Conservation (phyloP, 1,140 invertebrate species). For the Leptonema lineaticorne region DNA sequence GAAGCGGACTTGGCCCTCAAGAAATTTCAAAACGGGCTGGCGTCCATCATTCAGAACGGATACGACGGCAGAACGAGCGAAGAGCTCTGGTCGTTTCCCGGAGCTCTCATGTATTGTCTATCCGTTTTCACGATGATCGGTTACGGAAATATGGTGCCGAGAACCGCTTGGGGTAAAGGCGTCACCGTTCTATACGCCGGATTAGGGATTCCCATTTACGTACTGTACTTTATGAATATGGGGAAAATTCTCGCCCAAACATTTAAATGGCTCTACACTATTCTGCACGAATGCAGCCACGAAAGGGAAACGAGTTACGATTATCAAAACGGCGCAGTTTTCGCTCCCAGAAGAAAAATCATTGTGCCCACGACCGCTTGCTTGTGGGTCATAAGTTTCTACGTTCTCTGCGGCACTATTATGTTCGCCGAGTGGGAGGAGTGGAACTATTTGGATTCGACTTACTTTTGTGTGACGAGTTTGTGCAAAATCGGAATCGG, state of each 20-base stretch:
- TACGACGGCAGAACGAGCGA: slow-evolving; percentile 73
- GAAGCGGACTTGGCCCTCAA: slow-evolving; percentile 67
- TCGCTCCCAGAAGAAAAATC: slow-evolving; percentile 60
- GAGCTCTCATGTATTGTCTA: slow-evolving; percentile 82
- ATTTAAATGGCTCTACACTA: slow-evolving; percentile 79
- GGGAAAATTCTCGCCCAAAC: slow-evolving; percentile 77
- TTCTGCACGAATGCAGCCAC: slow-evolving; percentile 72
- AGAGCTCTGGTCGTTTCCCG: slow-evolving; percentile 81
- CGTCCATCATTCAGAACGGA: slow-evolving; percentile 69
- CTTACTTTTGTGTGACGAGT: slow-evolving; percentile 93
- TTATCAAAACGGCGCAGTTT: slow-evolving; percentile 50
- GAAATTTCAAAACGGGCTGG: slow-evolving; percentile 72
- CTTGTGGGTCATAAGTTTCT: slow-evolving; percentile 90
- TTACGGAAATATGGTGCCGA: slow-evolving; percentile 92
- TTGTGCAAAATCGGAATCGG: slow-evolving; percentile 93
- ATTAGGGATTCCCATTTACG: slow-evolving; percentile 91
- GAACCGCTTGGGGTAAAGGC: slow-evolving; percentile 87
- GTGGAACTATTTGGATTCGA: slow-evolving; percentile 90
- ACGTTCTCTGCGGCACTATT: slow-evolving; percentile 86
- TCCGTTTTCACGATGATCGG: slow-evolving; percentile 92
- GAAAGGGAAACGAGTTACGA: slow-evolving; percentile 54
- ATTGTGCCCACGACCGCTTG: slow-evolving; percentile 92
- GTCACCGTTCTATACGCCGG: slow-evolving; percentile 92
- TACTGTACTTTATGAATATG: slow-evolving; percentile 88
- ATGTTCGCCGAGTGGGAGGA: slow-evolving; percentile 94